A percentile compares a stretch with the other conserved stretches of the same genome.
phyloP scores from a whole-genome alignment of 2,113 vertebrate genomes.

The Toxotes chatareus region DNA sequence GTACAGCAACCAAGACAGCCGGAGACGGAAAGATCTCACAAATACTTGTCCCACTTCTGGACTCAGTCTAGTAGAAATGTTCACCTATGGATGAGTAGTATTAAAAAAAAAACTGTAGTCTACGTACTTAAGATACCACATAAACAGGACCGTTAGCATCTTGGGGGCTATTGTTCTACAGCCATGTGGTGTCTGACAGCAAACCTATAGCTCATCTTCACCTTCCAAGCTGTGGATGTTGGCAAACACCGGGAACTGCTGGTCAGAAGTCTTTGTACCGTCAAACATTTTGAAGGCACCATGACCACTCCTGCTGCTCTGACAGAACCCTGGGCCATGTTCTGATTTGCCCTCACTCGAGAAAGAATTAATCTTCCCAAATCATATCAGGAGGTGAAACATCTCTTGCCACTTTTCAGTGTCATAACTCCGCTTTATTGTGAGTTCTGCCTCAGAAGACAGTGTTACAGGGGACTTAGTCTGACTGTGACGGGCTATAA shows the following conservation, averaged over 20 bases:
- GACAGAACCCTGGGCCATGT: not conserved
- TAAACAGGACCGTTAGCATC: not conserved
- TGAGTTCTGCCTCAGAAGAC: constrained; percentile 9
- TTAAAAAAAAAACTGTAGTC: not conserved
- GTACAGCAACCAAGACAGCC: too few relatives aligned
- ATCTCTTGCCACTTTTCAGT: not conserved
- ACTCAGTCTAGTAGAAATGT: constrained; percentile 15
- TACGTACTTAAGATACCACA: not conserved
- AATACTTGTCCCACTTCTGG: not conserved
- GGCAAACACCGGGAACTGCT: not conserved
- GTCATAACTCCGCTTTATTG: constrained; percentile 25
- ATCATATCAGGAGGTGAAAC: not conserved
- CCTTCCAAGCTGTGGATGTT: constrained; percentile 17
- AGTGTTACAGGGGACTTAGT: not conserved
- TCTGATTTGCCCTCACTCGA: not conserved
- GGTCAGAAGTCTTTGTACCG: not conserved
- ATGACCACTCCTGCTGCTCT: not conserved
- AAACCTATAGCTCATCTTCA: not conserved
- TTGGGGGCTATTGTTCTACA: constrained; percentile 13
- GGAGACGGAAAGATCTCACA: not conserved
- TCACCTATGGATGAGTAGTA: not conserved
- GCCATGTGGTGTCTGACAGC: not conserved
- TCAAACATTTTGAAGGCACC: not conserved
- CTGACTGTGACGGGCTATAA: constrained; percentile 4
- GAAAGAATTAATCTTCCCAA: constrained; percentile 7